Conservation (phyloP, 2,888 invertebrate genomes). For the Zygaena filipendulae region DNA sequence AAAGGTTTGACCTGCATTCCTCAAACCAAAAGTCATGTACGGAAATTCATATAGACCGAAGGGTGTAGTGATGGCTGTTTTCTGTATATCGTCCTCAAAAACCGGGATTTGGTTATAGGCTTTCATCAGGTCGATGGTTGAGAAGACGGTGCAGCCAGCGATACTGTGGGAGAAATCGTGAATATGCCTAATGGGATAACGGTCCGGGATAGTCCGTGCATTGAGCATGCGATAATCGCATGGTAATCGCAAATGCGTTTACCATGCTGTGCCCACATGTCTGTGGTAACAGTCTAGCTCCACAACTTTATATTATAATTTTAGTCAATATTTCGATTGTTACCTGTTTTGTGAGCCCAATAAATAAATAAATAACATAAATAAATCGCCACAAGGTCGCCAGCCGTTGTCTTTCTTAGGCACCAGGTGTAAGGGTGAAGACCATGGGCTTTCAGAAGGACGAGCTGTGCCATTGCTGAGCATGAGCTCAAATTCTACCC, state of each 20-base stretch:
- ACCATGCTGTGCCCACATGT: no score
- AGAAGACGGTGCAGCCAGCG: conserved; percentile 11
- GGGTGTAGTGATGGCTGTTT: conserved; percentile 25
- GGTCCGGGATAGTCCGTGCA: conserved; percentile 15
- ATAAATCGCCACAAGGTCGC: conserved; percentile 17
- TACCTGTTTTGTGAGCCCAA: no score
- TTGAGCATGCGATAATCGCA: conserved; percentile 15
- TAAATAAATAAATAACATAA: no score
- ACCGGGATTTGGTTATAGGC: conserved; percentile 13
- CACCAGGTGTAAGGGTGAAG: conserved; percentile 13
- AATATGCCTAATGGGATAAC: conserved; percentile 16
- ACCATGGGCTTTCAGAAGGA: conserved; percentile 12
- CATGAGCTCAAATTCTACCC: conserved; percentile 12
- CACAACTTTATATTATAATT: no score
- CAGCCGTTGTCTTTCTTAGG: conserved; percentile 13
- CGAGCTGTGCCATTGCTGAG: conserved; percentile 8
- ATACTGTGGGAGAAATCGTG: conserved; percentile 13
- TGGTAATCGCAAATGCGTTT: no score
- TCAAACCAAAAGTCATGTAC: conserved; percentile 28
- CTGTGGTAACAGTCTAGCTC: no score
- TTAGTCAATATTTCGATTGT: no score
- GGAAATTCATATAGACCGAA: conserved; percentile 27
- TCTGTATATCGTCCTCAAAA: conserved; percentile 8
- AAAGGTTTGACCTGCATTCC: conserved; percentile 36
- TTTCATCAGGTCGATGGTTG: conserved; percentile 13